Percentiles rank a stretch among this genome's conserved stretches.
phyloP scores from a whole-genome alignment of 2,797 vertebrate genomes.

The Nyctibius grandis region DNA sequence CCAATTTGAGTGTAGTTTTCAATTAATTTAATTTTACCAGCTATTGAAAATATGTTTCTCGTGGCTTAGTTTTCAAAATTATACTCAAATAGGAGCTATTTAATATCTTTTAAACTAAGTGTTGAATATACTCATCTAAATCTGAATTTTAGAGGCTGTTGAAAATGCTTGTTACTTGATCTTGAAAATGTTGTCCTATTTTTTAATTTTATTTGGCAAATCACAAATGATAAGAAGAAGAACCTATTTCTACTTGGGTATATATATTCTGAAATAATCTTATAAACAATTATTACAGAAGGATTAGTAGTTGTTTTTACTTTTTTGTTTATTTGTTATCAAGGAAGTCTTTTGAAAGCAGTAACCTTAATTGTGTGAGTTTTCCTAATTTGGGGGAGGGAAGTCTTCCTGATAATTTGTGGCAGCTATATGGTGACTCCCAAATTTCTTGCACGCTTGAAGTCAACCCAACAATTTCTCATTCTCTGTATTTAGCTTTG shows the following conservation, averaged over 20 bases:
- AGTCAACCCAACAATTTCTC: neutral
- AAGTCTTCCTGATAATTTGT: neutral
- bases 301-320: neutral
- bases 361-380: neutral
- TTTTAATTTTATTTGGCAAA: neutral
- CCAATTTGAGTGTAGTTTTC: neutral
- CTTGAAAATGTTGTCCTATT: neutral
- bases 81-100: neutral
- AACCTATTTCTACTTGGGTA: neutral
- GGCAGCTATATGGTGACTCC: neutral
- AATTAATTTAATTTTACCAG: neutral
- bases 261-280: neutral
- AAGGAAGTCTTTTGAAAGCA: neutral
- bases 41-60: neutral
- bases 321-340: neutral
- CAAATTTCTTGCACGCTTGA: neutral
- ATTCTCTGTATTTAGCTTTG: neutral
- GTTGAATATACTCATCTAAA: neutral
- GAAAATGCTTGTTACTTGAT: neutral
- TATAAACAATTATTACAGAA: neutral
- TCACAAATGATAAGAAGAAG: neutral
- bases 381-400: neutral
- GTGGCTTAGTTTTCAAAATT: neutral
- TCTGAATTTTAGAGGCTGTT: neutral
- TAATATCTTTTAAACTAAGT: neutral